Evolutionary conservation across 2,113 vertebrate species (phyloP).

Genomic region (Odontesthes bonariensis): DNA sequence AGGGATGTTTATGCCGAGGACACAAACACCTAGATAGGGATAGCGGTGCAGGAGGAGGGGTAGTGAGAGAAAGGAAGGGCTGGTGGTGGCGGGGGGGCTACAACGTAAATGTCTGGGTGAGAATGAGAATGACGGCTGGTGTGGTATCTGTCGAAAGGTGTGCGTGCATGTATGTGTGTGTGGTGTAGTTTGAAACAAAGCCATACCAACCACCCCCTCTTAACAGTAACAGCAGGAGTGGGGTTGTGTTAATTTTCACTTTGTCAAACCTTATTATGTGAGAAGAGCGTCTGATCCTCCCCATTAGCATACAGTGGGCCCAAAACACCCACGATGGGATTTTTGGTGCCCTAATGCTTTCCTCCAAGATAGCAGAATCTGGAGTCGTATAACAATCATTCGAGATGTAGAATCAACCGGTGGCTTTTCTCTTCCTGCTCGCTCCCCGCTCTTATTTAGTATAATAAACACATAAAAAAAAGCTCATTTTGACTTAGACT

Average conservation of each 20-base stretch:
- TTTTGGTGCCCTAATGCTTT: conserved; percentile 57
- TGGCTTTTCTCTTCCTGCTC: conserved; percentile 36
- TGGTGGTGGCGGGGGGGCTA: conserved; percentile 20
- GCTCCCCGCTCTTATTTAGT: conserved; percentile 1
- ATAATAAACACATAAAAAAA: not conserved
- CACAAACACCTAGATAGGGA: conserved; percentile 75
- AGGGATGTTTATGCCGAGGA: conserved; percentile 79
- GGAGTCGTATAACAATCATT: conserved; percentile 13
- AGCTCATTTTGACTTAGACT: not conserved
- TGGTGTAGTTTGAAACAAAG: conserved; percentile 64
- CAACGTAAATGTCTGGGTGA: conserved; percentile 79
- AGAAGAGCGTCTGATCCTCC: conserved; percentile 68
- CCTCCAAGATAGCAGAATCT: conserved; percentile 29
- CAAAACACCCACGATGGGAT: conserved; percentile 66
- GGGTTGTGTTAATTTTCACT: conserved; percentile 82
- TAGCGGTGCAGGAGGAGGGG: conserved; percentile 41
- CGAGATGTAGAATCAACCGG: conserved; percentile 60
- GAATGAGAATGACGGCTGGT: conserved; percentile 74
- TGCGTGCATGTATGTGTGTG: conserved; percentile 41
- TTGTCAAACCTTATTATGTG: conserved; percentile 82
- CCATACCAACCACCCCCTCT: conserved; percentile 59
- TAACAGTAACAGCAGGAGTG: conserved; percentile 77
- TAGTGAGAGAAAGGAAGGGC: conserved; percentile 41
- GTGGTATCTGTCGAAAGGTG: conserved; percentile 68
- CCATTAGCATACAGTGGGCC: conserved; percentile 70